These are phyloP conservation scores for Scalopus aquaticus DNA, from an alignment of 2,113 vertebrate genomes.

Conservation along the genomic window DNA sequence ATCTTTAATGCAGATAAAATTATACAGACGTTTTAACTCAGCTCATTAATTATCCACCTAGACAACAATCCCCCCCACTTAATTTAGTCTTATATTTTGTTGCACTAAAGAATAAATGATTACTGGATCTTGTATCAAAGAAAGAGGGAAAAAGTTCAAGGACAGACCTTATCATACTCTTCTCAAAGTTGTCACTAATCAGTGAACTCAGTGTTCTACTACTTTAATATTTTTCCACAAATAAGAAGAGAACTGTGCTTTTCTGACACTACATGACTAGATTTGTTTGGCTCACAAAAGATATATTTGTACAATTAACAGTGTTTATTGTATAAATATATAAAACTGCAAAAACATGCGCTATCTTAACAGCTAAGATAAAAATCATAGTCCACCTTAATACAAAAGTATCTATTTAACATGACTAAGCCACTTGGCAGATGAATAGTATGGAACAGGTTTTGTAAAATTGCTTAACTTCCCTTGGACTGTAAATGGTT, in stretches of 20 bases:
- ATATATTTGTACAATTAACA: neutral
- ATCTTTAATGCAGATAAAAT: neutral
- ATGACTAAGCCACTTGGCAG: conserved; percentile 37
- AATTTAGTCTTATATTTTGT: neutral
- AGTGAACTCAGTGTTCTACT: neutral
- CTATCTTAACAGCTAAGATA: conserved; percentile 31
- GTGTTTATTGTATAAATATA: neutral
- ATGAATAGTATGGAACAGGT: neutral
- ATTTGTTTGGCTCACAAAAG: neutral
- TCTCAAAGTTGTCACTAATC: neutral
- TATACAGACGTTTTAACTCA: neutral
- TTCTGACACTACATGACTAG: neutral
- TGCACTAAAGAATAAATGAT: neutral
- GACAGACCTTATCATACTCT: neutral
- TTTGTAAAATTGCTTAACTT: conserved; percentile 55
- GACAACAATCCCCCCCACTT: neutral
- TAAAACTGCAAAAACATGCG: neutral
- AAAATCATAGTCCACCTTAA: neutral
- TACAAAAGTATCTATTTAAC: conserved; percentile 17
- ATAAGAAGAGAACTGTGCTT: neutral
- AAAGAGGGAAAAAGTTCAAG: neutral
- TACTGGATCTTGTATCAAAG: neutral
- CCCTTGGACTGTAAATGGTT: conserved; percentile 45
- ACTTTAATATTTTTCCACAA: neutral
- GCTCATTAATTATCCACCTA: neutral